Evolutionary conservation across 2,888 invertebrate species (phyloP).

Genomic region (Drosophila planitibia): DNA sequence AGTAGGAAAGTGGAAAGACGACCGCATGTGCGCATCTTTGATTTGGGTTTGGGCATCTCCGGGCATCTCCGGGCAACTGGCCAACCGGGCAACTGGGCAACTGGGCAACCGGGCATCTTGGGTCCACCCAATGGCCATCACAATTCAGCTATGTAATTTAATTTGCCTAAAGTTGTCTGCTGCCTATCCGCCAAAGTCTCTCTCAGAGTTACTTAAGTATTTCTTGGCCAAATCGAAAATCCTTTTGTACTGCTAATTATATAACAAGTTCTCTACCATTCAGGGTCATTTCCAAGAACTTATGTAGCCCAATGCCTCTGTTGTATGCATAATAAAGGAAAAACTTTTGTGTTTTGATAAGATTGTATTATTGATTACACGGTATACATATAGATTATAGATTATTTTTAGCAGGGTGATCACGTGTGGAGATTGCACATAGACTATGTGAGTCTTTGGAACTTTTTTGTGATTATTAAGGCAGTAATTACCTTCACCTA

Average conservation of each 20-base stretch:
- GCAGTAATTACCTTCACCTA: background rate
- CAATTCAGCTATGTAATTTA: constrained; percentile 73
- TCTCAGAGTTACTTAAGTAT: constrained; percentile 33
- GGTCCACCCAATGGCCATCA: constrained; percentile 35
- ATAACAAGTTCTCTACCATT: constrained; percentile 50
- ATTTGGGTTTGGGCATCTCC: constrained; percentile 29
- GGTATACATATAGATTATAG: background rate
- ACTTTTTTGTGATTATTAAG: background rate
- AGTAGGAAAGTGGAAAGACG: constrained; percentile 8
- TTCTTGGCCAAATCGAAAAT: constrained; percentile 53
- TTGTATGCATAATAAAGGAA: background rate
- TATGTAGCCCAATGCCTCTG: background rate
- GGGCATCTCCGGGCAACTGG: background rate
- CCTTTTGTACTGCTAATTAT: constrained; percentile 69
- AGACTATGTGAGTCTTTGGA: background rate
- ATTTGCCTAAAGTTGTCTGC: constrained; percentile 71
- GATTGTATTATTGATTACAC: background rate
- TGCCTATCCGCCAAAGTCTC: constrained; percentile 4
- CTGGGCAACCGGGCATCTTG: background rate
- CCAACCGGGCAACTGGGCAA: background rate
- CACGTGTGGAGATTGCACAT: background rate
- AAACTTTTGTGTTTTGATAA: constrained; percentile 28
- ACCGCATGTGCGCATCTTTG: constrained; percentile 19
- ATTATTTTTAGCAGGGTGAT: background rate
- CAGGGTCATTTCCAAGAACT: constrained; percentile 9